Evolutionary conservation across 2,888 invertebrate genomes (phyloP), one percentile per base, ranked within the genome.

Genomic region (Eristalis pertinax): DNA sequence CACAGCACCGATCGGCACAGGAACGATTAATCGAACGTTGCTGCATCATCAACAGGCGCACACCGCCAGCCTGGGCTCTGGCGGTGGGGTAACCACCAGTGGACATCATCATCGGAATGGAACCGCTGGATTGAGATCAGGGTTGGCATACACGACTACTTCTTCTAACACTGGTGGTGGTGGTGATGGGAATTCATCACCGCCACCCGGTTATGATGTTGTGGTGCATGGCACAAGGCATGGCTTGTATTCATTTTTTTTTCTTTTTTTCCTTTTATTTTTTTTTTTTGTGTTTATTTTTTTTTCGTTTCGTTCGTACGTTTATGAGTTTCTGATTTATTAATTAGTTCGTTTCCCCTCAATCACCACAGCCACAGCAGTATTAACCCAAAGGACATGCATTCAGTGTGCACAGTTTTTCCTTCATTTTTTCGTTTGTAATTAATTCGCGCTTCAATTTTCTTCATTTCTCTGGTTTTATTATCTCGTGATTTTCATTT

Each of bases 161-260:
- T 67, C 87, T 63, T 73, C 86, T 86, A 86, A 83, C 88, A 82
- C 79, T 81, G 90, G 89, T 90, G 90, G 87, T 88, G 90, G 90
- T 89, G 89, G 90, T 89, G 91, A 91, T 89, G 91, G 91, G 79
- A 91, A 90, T 89, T 90, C 93, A 90, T 93, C 93, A 89, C 93
- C 93, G 90, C 93, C 93, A 91, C 93, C 93, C 89, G 92, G 92
- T 91, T 93, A 93, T 92, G 93, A 93, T 93, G 91, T 91, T 91
- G 92, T 93, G 93, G 93, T 93, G 93, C 93, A 93, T 93, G 93
- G 93, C 93, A 93, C 92, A 93, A 93, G 93, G 93, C 93, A 93
- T 93, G 93, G 93, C 91, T 92, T 92, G 91, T 91, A 90, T 90
- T 90, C 81, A 90, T 89, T 90, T 91, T 89, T 78, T 5, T 67